Conservation (phyloP, 2,113 vertebrate genomes). For the Prolemur simus region DNA sequence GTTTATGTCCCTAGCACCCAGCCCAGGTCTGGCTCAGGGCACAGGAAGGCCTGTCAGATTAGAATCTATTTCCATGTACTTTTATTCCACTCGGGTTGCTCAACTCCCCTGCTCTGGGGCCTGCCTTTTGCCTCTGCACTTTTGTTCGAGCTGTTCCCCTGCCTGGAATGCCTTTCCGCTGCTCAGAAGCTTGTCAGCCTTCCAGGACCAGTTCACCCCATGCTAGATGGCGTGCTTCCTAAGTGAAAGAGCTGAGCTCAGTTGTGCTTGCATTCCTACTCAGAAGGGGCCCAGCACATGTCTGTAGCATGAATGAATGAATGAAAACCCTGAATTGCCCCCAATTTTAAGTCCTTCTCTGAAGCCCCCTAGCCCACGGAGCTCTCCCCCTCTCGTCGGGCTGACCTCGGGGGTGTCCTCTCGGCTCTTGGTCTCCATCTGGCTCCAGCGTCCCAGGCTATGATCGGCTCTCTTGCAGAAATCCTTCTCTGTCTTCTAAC, state of each 20-base stretch:
- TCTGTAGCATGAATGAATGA: background rate
- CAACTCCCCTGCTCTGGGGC: background rate
- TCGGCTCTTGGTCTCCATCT: background rate
- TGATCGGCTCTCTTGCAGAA: background rate
- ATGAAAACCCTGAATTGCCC: background rate
- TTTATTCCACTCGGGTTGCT: background rate
- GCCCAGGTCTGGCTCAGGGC: background rate
- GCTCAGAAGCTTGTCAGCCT: background rate
- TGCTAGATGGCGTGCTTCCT: background rate
- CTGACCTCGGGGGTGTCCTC: background rate
- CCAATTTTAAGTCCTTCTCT: background rate
- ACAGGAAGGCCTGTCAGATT: background rate
- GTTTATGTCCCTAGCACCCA: background rate
- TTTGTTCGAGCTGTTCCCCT: background rate
- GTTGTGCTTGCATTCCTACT: background rate
- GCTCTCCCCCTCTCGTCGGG: background rate
- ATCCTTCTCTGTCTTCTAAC: background rate
- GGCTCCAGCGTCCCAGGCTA: background rate
- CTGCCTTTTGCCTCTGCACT: background rate
- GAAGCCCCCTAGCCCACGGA: background rate
- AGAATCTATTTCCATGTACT: background rate
- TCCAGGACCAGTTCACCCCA: background rate
- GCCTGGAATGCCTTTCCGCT: background rate
- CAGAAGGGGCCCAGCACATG: background rate
- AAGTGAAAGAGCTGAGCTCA: background rate